These are phyloP conservation scores for Hydropsyche tenuis DNA, from an alignment of 1,140 invertebrate genomes.

Conservation along the genomic window DNA sequence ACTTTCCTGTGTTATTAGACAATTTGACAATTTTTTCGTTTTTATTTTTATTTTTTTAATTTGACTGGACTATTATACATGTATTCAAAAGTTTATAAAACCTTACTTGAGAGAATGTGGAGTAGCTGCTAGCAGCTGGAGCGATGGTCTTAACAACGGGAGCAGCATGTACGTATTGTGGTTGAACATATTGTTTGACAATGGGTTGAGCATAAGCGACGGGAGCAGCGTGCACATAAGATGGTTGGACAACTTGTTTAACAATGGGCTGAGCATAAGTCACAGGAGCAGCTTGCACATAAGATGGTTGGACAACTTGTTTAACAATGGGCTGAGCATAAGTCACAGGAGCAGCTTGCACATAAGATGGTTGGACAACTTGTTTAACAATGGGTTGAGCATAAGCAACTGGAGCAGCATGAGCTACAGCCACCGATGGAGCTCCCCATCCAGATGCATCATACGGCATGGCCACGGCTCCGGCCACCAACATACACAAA, in stretches of 20 bases:
- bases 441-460: conserved; percentile 48
- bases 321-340: conserved; percentile 27
- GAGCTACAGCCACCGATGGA: conserved; percentile 44
- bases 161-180: conserved; percentile 35
- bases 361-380: conserved; percentile 22
- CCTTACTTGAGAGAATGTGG: conserved; percentile 55
- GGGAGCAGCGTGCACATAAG: conserved; percentile 24
- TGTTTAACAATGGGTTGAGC: conserved; percentile 43
- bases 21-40: no score
- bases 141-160: conserved; percentile 43
- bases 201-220: conserved; percentile 34
- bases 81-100: no score
- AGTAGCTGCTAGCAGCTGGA: conserved; percentile 55
- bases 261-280: conserved; percentile 30
- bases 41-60: no score
- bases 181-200: conserved; percentile 1
- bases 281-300: conserved; percentile 32
- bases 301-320: conserved; percentile 28
- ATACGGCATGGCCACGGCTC: conserved; percentile 47
- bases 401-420: conserved; percentile 47
- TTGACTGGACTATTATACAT: no score
- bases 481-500: conserved; percentile 42
- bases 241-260: conserved; percentile 31
- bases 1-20: no score
- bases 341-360: conserved; percentile 34